phyloP scores from a whole-genome alignment of 2,113 vertebrate genomes.

The Pangasianodon gigas region DNA sequence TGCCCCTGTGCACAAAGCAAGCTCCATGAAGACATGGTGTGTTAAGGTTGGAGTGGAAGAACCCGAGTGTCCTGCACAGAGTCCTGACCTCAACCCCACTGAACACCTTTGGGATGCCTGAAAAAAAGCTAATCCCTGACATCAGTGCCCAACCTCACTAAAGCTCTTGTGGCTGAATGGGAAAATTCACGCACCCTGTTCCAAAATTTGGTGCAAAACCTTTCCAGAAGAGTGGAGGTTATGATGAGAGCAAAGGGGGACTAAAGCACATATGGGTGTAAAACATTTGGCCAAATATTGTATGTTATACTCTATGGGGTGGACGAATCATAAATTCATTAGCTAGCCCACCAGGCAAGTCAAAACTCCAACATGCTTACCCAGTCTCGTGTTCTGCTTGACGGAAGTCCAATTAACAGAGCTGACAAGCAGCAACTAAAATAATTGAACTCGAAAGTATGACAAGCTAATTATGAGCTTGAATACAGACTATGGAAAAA shows the following conservation, averaged over 20 bases:
- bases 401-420: neutral
- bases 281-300: neutral
- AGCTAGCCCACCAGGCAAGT: neutral
- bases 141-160: neutral
- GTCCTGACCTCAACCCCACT: neutral
- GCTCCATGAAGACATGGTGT: neutral
- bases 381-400: neutral
- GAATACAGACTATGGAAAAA: neutral
- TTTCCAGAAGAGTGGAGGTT: neutral
- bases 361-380: neutral
- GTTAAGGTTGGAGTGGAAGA: neutral
- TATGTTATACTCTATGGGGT: neutral
- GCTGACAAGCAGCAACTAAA: neutral
- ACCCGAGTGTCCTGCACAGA: neutral
- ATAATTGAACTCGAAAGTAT: neutral
- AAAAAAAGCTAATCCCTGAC: neutral
- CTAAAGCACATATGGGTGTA: neutral
- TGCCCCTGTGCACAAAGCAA: neutral
- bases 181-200: neutral
- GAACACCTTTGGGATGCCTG: neutral
- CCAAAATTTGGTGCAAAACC: neutral
- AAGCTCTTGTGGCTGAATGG: neutral
- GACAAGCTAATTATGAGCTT: neutral
- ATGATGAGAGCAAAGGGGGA: neutral
- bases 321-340: neutral